Base-by-base conservation (phyloP, 2,113 vertebrate genomes). In the Brachirus orientalis region DNA sequence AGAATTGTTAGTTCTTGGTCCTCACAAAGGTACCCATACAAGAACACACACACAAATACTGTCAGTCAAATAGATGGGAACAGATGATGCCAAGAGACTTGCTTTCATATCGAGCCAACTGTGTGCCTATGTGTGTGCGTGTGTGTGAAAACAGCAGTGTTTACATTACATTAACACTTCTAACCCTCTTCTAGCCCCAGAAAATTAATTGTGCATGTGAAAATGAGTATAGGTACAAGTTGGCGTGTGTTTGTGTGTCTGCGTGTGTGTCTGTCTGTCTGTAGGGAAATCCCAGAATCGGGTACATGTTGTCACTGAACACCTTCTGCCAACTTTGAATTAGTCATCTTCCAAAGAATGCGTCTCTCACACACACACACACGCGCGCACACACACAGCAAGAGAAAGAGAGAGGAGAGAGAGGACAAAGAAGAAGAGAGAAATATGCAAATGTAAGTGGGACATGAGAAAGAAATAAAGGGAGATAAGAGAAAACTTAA, bases 81-180 rank as follows among this genome's bases (percentile, higher is more conserved):
- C 38, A 65, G 69, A 80, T 54, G 57, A 74, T 55, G 78, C 75
- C 71, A 75, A 75, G 48, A 72, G 28, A 71, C 53, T 58, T 64
- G 62, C 78, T 81, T 75, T 81, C 75, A 85, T 69, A 50, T 52
- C 38, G 59, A 41, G 71, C 82, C 63, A 81, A 69, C 71, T 69
- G 52, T 38, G 35, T 36, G 35, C 35, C 5, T 77, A 8, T 36
- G 20, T 52, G 43, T 54, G 10, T 56, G 36, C 67, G 52, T 63
- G 57, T 59, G 60, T 46, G 43, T 41, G 33, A 22, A 35, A 52
- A 52, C 28, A 28, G 28, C 18, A 58, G 40, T 72, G 53, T 72
- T 69, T 69, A 38, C 72, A 54, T 59, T 43, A 60, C 58, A 64
- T 68, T 63, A 64, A 43, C 60, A 58, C 73, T 55, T 60, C 60